Percentiles rank a stretch among this genome's conserved stretches.
Conservation (phyloP, 2,888 invertebrate genomes). For the Catocala fraxini region DNA sequence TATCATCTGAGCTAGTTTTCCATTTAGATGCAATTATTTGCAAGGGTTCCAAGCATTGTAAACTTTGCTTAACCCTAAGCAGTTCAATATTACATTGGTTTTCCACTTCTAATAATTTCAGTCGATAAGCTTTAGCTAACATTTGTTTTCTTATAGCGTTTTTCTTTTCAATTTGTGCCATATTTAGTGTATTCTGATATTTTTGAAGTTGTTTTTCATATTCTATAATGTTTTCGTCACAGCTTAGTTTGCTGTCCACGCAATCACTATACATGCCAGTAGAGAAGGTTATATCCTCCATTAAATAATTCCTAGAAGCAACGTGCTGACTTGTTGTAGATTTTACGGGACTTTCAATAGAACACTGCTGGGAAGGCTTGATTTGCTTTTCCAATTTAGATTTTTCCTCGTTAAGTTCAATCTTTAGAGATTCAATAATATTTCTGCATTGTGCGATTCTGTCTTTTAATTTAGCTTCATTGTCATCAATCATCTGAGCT, state of each 20-base stretch:
- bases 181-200: conserved; percentile 79
- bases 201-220: conserved; percentile 81
- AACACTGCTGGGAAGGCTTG: conserved; percentile 37
- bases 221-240: conserved; percentile 76
- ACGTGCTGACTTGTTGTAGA: conserved; percentile 36
- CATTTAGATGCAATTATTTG: conserved; percentile 78
- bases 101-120: conserved; percentile 81
- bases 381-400: conserved; percentile 67
- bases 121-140: conserved; percentile 78
- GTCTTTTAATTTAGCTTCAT: conserved; percentile 72
- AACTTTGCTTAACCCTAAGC: conserved; percentile 78
- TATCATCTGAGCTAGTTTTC: conserved; percentile 65
- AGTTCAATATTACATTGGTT: conserved; percentile 83
- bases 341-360: conserved; percentile 25
- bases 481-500: conserved; percentile 64
- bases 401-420: conserved; percentile 76
- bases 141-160: conserved; percentile 82
- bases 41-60: conserved; percentile 80
- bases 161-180: conserved; percentile 82
- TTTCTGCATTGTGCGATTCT: conserved; percentile 76
- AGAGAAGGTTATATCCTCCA: conserved; percentile 40
- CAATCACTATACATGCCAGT: conserved; percentile 61
- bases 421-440: conserved; percentile 76
- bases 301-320: conserved; percentile 38
- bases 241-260: conserved; percentile 71